Evolutionary conservation across 2,888 invertebrate species (phyloP).

Genomic region (Cancer borealis): DNA sequence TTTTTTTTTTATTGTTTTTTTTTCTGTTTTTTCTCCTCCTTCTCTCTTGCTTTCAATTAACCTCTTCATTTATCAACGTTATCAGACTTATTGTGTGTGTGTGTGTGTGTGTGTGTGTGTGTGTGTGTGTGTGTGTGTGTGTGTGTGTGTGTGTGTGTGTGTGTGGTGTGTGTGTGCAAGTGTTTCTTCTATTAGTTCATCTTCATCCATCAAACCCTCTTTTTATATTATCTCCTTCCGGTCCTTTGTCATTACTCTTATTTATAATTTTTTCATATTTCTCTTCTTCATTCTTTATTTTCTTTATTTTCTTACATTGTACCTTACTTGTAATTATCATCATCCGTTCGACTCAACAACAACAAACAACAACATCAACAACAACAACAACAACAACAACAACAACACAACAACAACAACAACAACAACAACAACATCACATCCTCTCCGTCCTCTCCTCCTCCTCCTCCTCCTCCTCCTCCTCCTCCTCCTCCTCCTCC

Average conservation of each 20-base stretch:
- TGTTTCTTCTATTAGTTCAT: no score
- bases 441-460: not conserved
- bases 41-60: not conserved
- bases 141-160: constrained; percentile 30
- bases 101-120: constrained; percentile 20
- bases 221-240: not conserved
- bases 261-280: not conserved
- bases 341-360: not conserved
- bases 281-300: not conserved
- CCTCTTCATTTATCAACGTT: no score
- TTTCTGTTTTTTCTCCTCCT: not conserved
- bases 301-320: not conserved
- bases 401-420: not conserved
- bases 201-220: not conserved
- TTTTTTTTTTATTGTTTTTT: not conserved
- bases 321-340: not conserved
- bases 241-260: not conserved
- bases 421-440: not conserved
- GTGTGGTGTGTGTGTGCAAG: not conserved
- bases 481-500: constrained; percentile 47
- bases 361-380: no score
- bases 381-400: not conserved
- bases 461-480: no score
- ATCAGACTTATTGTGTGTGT: not conserved
- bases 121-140: constrained; percentile 20